Evolutionary conservation across 2,888 invertebrate species (phyloP).

Genomic region (Drosophila birchii): DNA sequence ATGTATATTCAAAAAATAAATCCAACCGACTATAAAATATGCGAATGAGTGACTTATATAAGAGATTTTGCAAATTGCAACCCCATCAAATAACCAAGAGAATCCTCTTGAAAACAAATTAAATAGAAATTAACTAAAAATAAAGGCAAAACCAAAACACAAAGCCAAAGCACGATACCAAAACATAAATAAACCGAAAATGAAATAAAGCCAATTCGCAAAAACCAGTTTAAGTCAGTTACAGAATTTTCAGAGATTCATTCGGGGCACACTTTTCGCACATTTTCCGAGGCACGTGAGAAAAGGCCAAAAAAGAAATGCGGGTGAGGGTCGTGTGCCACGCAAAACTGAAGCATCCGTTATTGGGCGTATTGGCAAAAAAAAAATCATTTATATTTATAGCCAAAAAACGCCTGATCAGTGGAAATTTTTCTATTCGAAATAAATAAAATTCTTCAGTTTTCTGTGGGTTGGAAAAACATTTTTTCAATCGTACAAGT

Average conservation of each 20-base stretch:
- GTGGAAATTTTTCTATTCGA: constrained; percentile 38
- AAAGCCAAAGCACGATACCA: constrained; percentile 22
- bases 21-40: constrained; percentile 19
- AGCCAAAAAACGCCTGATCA: constrained; percentile 25
- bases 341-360: constrained; percentile 30
- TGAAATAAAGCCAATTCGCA: constrained; percentile 16
- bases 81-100: constrained; percentile 15
- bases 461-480: constrained; percentile 8
- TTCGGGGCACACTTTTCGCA: constrained; percentile 64
- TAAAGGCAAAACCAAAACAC: constrained; percentile 54
- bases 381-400: constrained; percentile 7
- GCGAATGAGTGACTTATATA: constrained; percentile 25
- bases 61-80: constrained; percentile 39
- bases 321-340: constrained; percentile 61
- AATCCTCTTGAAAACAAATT: constrained; percentile 55
- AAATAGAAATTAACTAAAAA: constrained; percentile 58
- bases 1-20: constrained; percentile 23
- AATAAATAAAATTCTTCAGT: constrained; percentile 14
- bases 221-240: constrained; percentile 76
- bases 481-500: constrained; percentile 38
- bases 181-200: constrained; percentile 29
- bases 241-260: constrained; percentile 46
- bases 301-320: constrained; percentile 6
- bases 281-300: constrained; percentile 70
- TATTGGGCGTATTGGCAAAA: constrained; percentile 23